Conservation (phyloP, 92 coral and sea anemone species). For the Paragorgia papillata region DNA sequence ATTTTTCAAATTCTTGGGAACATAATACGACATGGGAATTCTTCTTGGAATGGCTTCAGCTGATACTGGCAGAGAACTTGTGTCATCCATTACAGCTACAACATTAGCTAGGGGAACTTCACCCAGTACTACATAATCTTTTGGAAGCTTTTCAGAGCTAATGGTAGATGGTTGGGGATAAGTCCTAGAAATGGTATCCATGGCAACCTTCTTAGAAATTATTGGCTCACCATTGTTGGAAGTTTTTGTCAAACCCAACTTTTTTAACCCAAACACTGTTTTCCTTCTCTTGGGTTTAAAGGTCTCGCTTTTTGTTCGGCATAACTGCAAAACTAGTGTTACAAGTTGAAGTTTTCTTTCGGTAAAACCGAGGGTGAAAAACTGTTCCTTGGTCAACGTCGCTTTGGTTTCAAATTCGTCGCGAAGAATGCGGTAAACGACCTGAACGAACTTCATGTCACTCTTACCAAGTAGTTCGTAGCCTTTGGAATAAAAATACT, state of each 20-base stretch:
- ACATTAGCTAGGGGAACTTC: background rate
- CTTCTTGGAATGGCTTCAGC: no score
- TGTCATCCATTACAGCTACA: no score
- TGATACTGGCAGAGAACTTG: no score
- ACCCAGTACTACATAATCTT: background rate
- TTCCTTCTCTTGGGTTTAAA: slow-evolving; percentile 62
- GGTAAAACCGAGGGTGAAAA: slow-evolving; percentile 84
- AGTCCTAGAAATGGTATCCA: background rate
- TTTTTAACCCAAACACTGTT: background rate
- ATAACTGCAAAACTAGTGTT: slow-evolving; percentile 65
- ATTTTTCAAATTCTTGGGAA: no score
- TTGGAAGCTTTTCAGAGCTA: background rate
- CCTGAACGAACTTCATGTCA: slow-evolving; percentile 77
- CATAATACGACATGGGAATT: no score
- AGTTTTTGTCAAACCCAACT: background rate
- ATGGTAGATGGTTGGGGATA: background rate
- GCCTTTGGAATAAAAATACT: slow-evolving; percentile 77
- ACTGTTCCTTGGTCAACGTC: slow-evolving; percentile 82
- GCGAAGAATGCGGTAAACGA: slow-evolving; percentile 81
- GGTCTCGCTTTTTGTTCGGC: slow-evolving; percentile 64
- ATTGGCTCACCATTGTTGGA: background rate
- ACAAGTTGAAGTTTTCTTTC: slow-evolving; percentile 83
- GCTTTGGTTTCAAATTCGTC: slow-evolving; percentile 90
- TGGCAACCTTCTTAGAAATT: background rate
- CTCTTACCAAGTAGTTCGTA: slow-evolving; percentile 92